These are phyloP conservation scores for Chloroceryle aenea DNA, from an alignment of 2,113 vertebrate genomes.

Conservation along the genomic window DNA sequence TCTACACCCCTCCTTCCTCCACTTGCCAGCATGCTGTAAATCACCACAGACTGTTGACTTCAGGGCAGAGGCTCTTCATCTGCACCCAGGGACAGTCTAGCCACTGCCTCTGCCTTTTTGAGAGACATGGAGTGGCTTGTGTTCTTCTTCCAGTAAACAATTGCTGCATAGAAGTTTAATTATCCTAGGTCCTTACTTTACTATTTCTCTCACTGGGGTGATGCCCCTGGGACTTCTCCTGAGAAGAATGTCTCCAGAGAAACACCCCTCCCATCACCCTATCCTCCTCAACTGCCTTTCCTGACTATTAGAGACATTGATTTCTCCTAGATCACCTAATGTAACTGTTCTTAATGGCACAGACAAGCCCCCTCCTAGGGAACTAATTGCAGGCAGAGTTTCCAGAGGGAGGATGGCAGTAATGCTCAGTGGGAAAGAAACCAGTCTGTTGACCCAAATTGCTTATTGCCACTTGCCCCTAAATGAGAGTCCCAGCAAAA, in stretches of 20 bases:
- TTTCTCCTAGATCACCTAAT: conserved; percentile 65
- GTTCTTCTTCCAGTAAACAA: conserved; percentile 32
- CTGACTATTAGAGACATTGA: conserved; percentile 70
- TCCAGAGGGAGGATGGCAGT: background rate
- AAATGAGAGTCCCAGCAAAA: background rate
- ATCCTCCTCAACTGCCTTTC: conserved; percentile 24
- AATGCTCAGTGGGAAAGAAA: background rate
- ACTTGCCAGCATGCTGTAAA: background rate
- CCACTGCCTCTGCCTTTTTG: background rate
- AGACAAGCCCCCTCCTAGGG: conserved; percentile 37
- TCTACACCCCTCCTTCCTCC: background rate
- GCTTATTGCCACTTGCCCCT: background rate
- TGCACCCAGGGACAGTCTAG: background rate
- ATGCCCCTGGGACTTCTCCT: conserved; percentile 21
- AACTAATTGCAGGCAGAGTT: conserved; percentile 68
- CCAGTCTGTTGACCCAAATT: background rate
- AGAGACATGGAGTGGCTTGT: background rate
- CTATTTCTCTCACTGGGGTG: background rate
- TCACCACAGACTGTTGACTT: background rate
- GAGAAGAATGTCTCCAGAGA: conserved; percentile 31
- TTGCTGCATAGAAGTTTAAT: conserved; percentile 44
- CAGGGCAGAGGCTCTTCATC: background rate
- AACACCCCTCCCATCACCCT: conserved; percentile 21
- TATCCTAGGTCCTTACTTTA: background rate
- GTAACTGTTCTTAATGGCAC: conserved; percentile 71